A percentile compares a stretch with the other conserved stretches of the same genome.
phyloP scores from a whole-genome alignment of 92 coral and sea anemone species.

The Montipora capitata region DNA sequence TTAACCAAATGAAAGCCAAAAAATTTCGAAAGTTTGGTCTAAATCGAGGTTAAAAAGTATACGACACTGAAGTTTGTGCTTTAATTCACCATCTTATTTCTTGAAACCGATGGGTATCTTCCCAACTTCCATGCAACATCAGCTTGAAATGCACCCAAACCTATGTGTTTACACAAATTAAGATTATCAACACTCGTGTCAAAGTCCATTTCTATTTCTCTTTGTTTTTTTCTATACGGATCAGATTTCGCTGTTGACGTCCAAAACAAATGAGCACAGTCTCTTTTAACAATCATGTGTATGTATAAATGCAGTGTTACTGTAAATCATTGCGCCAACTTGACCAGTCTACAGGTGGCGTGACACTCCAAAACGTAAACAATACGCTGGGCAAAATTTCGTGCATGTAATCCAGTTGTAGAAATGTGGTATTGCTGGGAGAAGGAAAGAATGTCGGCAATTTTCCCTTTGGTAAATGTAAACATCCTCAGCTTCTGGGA shows the following conservation, averaged over 20 bases:
- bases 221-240: not conserved
- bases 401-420: too few relatives aligned
- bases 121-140: not conserved
- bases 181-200: not conserved
- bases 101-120: slow-evolving; percentile 5
- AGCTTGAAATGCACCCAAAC: not conserved
- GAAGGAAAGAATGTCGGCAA: too few relatives aligned
- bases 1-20: not conserved
- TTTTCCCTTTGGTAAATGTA: too few relatives aligned
- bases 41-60: not conserved
- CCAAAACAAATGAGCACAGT: not conserved
- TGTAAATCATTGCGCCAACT: too few relatives aligned
- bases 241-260: not conserved
- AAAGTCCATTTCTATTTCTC: not conserved
- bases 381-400: too few relatives aligned
- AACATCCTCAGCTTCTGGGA: too few relatives aligned
- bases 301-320: too few relatives aligned
- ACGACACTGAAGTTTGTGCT: not conserved
- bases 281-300: not conserved
- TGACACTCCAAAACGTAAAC: too few relatives aligned
- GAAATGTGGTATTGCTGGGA: too few relatives aligned
- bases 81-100: not conserved
- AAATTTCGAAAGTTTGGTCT: slow-evolving; percentile 1
- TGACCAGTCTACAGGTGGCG: too few relatives aligned
- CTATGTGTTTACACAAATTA: slow-evolving; percentile 6